Conservation (phyloP, 2,888 invertebrate species). For the Sycophila texana region DNA sequence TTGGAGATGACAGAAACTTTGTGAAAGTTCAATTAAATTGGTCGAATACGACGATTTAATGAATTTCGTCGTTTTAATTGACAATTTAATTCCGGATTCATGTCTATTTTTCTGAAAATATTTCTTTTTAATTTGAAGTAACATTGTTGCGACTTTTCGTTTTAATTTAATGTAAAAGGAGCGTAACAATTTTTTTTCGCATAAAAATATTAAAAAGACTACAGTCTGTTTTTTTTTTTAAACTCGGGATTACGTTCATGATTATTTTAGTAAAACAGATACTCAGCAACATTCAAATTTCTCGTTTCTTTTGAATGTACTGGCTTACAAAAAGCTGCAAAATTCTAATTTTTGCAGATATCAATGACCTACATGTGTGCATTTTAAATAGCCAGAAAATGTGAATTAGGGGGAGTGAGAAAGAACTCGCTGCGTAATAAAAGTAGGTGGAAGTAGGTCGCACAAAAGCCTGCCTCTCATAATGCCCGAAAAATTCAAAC, state of each 20-base stretch:
- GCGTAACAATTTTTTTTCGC: too few relatives aligned
- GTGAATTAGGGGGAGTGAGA: conserved; percentile 22
- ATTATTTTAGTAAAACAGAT: not conserved
- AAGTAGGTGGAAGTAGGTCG: conserved; percentile 48
- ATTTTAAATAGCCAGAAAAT: conserved; percentile 44
- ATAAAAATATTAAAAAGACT: too few relatives aligned
- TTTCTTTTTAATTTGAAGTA: too few relatives aligned
- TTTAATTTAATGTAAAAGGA: too few relatives aligned
- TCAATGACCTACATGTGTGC: conserved; percentile 22
- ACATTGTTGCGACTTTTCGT: too few relatives aligned
- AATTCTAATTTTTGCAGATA: conserved; percentile 37
- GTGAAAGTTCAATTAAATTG: too few relatives aligned
- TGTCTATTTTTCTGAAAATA: too few relatives aligned
- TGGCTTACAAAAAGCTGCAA: not conserved
- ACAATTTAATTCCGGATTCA: too few relatives aligned
- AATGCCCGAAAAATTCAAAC: conserved; percentile 48
- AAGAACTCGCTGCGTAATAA: conserved; percentile 36
- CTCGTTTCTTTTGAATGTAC: not conserved
- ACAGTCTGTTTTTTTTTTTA: too few relatives aligned
- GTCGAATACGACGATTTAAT: too few relatives aligned
- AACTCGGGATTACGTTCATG: not conserved
- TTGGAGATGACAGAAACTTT: too few relatives aligned
- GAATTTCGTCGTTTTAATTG: too few relatives aligned
- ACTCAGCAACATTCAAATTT: not conserved
- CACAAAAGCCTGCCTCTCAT: conserved; percentile 18